Evolutionary conservation across 1,140 invertebrate genomes (phyloP).

Genomic region (Drosophila busckii): DNA sequence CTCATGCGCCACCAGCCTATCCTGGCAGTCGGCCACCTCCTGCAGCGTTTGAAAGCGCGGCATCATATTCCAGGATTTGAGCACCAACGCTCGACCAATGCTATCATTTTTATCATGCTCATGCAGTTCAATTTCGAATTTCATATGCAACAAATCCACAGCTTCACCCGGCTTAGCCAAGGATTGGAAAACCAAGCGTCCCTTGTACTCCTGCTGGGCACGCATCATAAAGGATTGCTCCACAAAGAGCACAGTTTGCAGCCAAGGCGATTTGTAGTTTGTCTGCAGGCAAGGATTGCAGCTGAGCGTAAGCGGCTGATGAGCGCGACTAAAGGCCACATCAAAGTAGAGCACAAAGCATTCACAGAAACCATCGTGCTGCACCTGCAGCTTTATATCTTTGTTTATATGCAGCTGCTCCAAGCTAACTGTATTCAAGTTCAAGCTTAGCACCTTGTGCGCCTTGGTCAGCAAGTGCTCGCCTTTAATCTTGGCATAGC

Average conservation of each 20-base stretch:
- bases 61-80: slow-evolving; percentile 40
- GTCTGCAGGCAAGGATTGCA: slow-evolving; percentile 29
- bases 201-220: slow-evolving; percentile 10
- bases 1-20: slow-evolving; percentile 1
- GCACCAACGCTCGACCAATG: slow-evolving; percentile 9
- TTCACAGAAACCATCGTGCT: slow-evolving; percentile 27
- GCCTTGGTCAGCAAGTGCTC: slow-evolving; percentile 84
- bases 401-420: slow-evolving; percentile 27
- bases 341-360: slow-evolving; percentile 62
- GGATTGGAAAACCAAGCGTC: slow-evolving; percentile 18
- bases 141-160: slow-evolving; percentile 23
- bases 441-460: slow-evolving; percentile 27
- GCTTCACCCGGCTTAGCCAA: not conserved
- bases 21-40: slow-evolving; percentile 48
- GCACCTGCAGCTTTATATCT: slow-evolving; percentile 10
- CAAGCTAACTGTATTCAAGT: slow-evolving; percentile 21
- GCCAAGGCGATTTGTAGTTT: slow-evolving; percentile 42
- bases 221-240: slow-evolving; percentile 49
- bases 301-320: slow-evolving; percentile 28
- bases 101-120: not conserved
- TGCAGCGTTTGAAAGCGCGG: slow-evolving; percentile 23
- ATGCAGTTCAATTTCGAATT: slow-evolving; percentile 27
- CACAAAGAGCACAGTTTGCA: slow-evolving; percentile 54
- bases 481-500: slow-evolving; percentile 94
- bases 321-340: slow-evolving; percentile 52